Percentiles rank a stretch among this genome's conserved stretches.
phyloP scores from a whole-genome alignment of 2,797 vertebrate genomes.

The Acrocephalus scirpaceus region DNA sequence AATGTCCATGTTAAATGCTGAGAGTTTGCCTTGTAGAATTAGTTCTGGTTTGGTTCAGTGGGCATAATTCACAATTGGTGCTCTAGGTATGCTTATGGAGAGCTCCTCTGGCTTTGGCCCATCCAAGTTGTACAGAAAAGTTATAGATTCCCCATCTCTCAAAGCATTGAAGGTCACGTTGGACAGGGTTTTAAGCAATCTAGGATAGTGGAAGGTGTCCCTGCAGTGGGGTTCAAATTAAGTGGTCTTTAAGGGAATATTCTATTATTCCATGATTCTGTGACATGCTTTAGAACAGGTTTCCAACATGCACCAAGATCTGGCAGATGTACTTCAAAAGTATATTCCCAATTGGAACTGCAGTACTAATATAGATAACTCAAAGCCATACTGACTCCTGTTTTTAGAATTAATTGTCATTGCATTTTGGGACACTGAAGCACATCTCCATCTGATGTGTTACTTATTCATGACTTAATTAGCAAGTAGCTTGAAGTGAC shows the following conservation, averaged over 20 bases:
- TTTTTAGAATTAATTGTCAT: slow-evolving; percentile 15
- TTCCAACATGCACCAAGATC: background rate
- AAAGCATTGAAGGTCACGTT: fast-evolving
- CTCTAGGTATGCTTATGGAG: background rate
- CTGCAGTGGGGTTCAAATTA: background rate
- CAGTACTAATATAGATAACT: background rate
- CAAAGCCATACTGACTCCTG: background rate
- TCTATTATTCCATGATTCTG: fast-evolving
- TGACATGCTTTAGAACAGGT: background rate
- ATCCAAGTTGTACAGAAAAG: background rate
- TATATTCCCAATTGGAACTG: background rate
- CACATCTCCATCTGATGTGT: background rate
- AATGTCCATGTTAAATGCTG: background rate
- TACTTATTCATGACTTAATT: slow-evolving; percentile 22
- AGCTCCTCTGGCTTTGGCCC: background rate
- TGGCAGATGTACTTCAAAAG: background rate
- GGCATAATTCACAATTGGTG: background rate
- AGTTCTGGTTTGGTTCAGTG: background rate
- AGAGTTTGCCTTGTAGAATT: background rate
- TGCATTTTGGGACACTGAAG: slow-evolving; percentile 11
- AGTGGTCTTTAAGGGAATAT: background rate
- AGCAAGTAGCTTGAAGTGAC: background rate
- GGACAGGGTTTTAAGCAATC: background rate
- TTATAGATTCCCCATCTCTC: background rate
- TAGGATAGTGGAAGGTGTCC: background rate